Evolutionary conservation across 2,888 invertebrate species (phyloP).

Genomic region (Graphium colonna): DNA sequence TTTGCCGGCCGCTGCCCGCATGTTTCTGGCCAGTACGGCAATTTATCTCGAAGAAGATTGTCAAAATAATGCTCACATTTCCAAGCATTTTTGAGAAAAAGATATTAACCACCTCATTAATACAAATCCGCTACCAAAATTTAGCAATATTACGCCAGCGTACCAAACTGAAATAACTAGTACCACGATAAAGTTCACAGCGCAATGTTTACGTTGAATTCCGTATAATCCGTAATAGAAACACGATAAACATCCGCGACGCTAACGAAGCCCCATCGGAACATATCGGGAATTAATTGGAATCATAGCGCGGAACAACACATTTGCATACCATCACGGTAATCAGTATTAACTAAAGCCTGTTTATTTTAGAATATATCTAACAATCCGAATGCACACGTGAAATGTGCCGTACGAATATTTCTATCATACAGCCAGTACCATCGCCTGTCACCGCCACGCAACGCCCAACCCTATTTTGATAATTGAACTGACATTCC

Average conservation of each 20-base stretch:
- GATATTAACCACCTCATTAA: too few species aligned
- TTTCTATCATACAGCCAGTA: conserved; percentile 37
- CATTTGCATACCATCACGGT: conserved; percentile 15
- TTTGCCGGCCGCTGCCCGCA: too few species aligned
- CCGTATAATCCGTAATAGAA: conserved; percentile 14
- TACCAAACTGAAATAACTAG: neutral
- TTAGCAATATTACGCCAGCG: too few species aligned
- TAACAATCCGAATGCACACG: conserved; percentile 25
- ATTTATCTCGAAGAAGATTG: too few species aligned
- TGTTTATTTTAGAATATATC: conserved; percentile 21
- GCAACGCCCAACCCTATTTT: conserved; percentile 45
- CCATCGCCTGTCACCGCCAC: conserved; percentile 50
- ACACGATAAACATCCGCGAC: conserved; percentile 5
- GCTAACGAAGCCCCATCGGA: conserved; percentile 4
- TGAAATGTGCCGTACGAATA: conserved; percentile 28
- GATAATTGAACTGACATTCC: conserved; percentile 58
- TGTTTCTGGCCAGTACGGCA: too few species aligned
- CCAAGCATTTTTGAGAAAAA: too few species aligned
- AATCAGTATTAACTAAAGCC: conserved; percentile 15
- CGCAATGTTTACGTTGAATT: conserved; percentile 14
- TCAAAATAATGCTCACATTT: too few species aligned
- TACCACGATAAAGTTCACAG: conserved; percentile 1
- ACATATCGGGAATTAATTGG: conserved; percentile 17
- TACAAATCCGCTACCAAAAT: too few species aligned
- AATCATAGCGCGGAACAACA: conserved; percentile 16